phyloP scores from a whole-genome alignment of 2,113 vertebrate species.

The Petrocephalus zakoni region DNA sequence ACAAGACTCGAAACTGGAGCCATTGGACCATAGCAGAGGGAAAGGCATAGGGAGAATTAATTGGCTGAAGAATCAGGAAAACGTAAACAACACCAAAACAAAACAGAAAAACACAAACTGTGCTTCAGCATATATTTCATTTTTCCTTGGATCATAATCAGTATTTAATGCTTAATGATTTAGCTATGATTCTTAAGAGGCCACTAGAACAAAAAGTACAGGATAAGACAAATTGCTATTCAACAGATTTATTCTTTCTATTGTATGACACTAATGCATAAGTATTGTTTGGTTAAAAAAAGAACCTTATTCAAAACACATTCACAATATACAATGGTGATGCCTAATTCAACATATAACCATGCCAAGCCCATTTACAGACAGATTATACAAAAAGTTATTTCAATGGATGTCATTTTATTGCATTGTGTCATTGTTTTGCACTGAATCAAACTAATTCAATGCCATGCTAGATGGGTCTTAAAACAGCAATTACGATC shows the following conservation, averaged over 20 bases:
- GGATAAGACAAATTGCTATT: neutral
- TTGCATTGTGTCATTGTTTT: neutral
- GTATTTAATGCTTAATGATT: constrained; percentile 1
- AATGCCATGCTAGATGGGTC: neutral
- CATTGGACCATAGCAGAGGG: constrained; percentile 13
- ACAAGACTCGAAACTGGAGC: constrained; percentile 11
- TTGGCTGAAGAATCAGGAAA: constrained; percentile 9
- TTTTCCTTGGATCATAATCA: constrained; percentile 6
- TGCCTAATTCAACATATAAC: neutral
- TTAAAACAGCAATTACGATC: neutral
- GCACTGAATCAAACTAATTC: neutral
- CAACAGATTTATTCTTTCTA: neutral
- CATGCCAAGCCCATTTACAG: neutral
- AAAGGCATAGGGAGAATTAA: constrained; percentile 11
- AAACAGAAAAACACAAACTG: neutral
- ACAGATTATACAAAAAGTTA: neutral
- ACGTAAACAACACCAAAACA: neutral
- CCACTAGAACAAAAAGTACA: neutral
- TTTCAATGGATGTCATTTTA: neutral
- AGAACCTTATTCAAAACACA: neutral
- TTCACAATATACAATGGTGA: constrained; percentile 2
- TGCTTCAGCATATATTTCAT: neutral
- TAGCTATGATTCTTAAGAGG: neutral
- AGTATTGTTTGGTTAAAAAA: neutral
- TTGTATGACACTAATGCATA: neutral